Base-by-base conservation (phyloP, 2,797 vertebrate species). In the Lepidocolaptes lacrymiger region DNA sequence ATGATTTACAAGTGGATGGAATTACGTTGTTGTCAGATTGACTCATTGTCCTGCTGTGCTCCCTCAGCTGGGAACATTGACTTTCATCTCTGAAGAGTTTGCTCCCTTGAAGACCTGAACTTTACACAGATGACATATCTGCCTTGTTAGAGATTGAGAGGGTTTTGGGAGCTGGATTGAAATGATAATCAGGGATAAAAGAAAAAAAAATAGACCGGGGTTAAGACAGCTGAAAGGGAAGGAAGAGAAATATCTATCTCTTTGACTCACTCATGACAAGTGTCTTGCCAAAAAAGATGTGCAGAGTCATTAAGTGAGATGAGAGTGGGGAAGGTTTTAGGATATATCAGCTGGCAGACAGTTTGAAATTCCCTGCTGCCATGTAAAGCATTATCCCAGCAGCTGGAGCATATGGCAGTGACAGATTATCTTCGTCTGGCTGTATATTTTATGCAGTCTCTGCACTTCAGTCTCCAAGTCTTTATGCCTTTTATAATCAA, bases 1-100 rank as follows among this genome's bases (percentile, higher is more conserved):
- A 68, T 68, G 79, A 80, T 71, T 91, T 93, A 67, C 28, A 71
- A 92, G 76, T 80, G 66, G 52, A 88, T 92, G 76, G 83, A 92
- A 88, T 92, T 13, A 74, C 54, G 26, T 46, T 83, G 41, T 72
- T 84, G 66, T 91, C 46, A 64, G 34, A 74, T 84, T 85, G 76
- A 83, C 79, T 93, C 79, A 90, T 74, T 0, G 0, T 76, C 56
- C 73, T 67, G 80, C 56, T 92, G 76, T 3, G 8, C 32, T 80
- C n/a, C 64, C 56, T 44, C 21, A 7, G 11, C 32, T 88, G 62
- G 84, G 76, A 83, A 21, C 37, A 5, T 5, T 63, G 71, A 49
- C 76, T 85, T 89, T 61, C 12, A 91, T 51, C 85, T 91, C 52
- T 80, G 52, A 71, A 49, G 58, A 63, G 26, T 49, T 68, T 61